Evolutionary conservation across 1,140 invertebrate genomes (phyloP).

Genomic region (Oscheius sp.): DNA sequence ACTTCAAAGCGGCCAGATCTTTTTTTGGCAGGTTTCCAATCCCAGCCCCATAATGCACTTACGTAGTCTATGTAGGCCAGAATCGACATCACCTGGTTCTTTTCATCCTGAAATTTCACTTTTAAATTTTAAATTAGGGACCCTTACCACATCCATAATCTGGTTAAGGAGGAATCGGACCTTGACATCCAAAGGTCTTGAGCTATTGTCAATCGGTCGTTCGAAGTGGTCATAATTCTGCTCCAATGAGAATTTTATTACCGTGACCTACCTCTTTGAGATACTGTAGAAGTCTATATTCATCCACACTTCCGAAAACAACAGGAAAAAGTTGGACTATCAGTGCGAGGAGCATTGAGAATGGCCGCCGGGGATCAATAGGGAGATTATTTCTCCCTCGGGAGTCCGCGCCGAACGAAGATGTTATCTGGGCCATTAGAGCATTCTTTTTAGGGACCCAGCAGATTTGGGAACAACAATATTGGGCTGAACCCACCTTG

Average conservation of each 20-base stretch:
- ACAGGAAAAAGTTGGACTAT: neutral
- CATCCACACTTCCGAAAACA: conserved; percentile 17
- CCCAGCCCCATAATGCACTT: neutral
- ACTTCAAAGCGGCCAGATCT: no score
- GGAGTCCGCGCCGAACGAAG: neutral
- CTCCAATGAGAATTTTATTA: neutral
- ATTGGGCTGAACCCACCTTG: no score
- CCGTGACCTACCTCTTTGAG: conserved; percentile 25
- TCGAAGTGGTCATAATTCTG: conserved; percentile 37
- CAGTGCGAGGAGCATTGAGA: neutral
- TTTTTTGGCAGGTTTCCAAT: neutral
- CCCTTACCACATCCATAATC: conserved; percentile 25
- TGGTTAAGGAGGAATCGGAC: conserved; percentile 36
- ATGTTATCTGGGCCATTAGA: no score
- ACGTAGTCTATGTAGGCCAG: conserved; percentile 37
- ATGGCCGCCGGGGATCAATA: conserved; percentile 5
- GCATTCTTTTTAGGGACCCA: no score
- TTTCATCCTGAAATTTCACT: conserved; percentile 26
- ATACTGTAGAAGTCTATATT: conserved; percentile 26
- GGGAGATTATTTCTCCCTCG: conserved; percentile 1
- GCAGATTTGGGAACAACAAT: no score
- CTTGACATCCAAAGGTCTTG: conserved; percentile 23
- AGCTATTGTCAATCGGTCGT: conserved; percentile 25
- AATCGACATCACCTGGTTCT: conserved; percentile 37
- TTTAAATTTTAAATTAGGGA: neutral